Conservation (phyloP, 2,888 invertebrate genomes). For the Erebia epiphron region DNA sequence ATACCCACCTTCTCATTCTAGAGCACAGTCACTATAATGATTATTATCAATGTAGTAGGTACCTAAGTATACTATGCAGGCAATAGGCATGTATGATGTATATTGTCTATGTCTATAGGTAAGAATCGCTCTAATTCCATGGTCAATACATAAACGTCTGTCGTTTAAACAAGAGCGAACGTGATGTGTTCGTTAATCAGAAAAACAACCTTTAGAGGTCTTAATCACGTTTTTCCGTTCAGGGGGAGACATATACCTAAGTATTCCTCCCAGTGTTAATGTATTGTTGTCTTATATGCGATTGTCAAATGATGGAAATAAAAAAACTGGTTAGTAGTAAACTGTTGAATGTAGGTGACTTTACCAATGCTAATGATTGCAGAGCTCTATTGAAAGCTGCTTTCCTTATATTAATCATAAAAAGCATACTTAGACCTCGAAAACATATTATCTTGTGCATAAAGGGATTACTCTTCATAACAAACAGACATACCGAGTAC, state of each 20-base stretch:
- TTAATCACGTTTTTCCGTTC: constrained; percentile 19
- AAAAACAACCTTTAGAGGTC: constrained; percentile 8
- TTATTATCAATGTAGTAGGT: neutral
- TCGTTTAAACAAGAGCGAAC: constrained; percentile 25
- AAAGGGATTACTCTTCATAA: constrained; percentile 9
- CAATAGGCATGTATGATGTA: neutral
- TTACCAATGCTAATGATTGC: too few relatives aligned
- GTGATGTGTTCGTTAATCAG: constrained; percentile 33
- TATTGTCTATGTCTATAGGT: neutral
- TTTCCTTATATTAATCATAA: neutral
- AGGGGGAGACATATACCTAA: neutral
- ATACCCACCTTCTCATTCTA: neutral
- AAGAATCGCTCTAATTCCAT: constrained; percentile 15
- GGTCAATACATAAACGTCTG: constrained; percentile 23
- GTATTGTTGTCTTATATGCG: neutral
- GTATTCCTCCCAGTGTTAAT: neutral
- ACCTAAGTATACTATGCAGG: neutral
- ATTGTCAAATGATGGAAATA: too few relatives aligned
- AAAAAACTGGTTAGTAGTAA: too few relatives aligned
- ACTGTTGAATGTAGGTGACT: too few relatives aligned
- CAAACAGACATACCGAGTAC: constrained; percentile 2
- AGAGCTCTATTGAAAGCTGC: neutral
- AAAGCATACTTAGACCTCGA: neutral
- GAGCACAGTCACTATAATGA: neutral
- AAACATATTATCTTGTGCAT: constrained; percentile 1